A percentile compares a stretch with the other conserved stretches of the same genome.
These are phyloP conservation scores for Rhodophaea formosa DNA, from an alignment of 2,888 invertebrate genomes.

Conservation along the genomic window DNA sequence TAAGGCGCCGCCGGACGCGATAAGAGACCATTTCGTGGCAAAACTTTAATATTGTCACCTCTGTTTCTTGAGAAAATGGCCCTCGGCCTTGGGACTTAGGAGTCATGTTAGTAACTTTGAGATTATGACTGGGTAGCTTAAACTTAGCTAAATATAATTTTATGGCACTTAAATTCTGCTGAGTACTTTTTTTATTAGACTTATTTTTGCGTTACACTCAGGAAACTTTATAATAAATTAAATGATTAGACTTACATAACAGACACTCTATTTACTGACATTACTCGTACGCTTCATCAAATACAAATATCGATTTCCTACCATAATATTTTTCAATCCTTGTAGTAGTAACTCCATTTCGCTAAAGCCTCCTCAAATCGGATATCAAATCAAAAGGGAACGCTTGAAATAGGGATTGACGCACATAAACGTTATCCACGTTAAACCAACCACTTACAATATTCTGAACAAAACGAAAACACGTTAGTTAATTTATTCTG, in stretches of 20 bases:
- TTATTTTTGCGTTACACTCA: neutral
- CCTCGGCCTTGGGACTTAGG: slow-evolving; percentile 23
- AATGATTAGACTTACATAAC: too few species aligned
- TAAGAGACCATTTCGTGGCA: slow-evolving; percentile 39
- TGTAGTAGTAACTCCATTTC: too few species aligned
- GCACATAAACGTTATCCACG: neutral
- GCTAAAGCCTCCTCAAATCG: neutral
- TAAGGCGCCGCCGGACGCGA: slow-evolving; percentile 33
- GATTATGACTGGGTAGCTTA: slow-evolving; percentile 1
- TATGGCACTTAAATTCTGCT: neutral
- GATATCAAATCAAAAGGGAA: neutral
- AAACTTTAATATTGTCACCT: slow-evolving; percentile 45
- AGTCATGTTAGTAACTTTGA: slow-evolving; percentile 21
- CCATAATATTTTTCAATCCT: too few species aligned
- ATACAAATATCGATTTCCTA: too few species aligned
- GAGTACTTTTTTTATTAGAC: neutral
- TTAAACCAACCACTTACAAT: slow-evolving; percentile 10
- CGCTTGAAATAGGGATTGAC: neutral
- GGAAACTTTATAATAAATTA: too few species aligned
- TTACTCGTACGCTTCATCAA: too few species aligned
- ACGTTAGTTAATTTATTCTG: slow-evolving; percentile 71
- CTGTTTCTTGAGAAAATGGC: slow-evolving; percentile 38
- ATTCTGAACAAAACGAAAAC: slow-evolving; percentile 42
- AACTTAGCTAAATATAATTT: neutral
- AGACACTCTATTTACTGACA: too few species aligned